Evolutionary conservation across 2,888 invertebrate genomes (phyloP).

Genomic region (Lysandra coridon): DNA sequence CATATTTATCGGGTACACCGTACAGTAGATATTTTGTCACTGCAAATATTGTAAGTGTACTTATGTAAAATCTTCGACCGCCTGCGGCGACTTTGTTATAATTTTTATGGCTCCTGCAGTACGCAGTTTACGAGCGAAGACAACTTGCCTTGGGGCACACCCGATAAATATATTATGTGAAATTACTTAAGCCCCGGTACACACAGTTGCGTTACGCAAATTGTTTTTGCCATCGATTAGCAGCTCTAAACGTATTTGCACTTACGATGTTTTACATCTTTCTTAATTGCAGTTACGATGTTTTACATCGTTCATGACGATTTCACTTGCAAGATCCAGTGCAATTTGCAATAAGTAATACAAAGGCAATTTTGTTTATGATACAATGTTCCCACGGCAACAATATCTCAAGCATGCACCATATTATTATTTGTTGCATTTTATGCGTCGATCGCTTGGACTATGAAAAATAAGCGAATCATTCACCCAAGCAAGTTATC

Average conservation of each 20-base stretch:
- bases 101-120: slow-evolving; percentile 21
- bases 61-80: not conserved
- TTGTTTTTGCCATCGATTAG: slow-evolving; percentile 5
- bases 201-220: not conserved
- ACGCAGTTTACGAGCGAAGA: slow-evolving; percentile 25
- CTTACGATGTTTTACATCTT: not conserved
- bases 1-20: not conserved
- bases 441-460: slow-evolving; percentile 16
- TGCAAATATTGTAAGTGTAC: slow-evolving; percentile 3
- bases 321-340: slow-evolving; percentile 6
- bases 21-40: not conserved
- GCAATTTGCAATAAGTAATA: slow-evolving; percentile 7
- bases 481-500: slow-evolving; percentile 7
- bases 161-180: slow-evolving; percentile 17
- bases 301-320: not conserved
- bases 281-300: not conserved
- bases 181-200: not conserved
- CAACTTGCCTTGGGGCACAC: not conserved
- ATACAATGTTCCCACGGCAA: slow-evolving; percentile 23
- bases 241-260: not conserved
- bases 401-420: slow-evolving; percentile 29
- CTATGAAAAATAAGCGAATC: slow-evolving; percentile 10
- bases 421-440: slow-evolving; percentile 28
- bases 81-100: slow-evolving; percentile 3
- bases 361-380: slow-evolving; percentile 15